Evolutionary conservation across 1,140 invertebrate species (phyloP), one percentile per base, ranked within the genome.

Genomic region (Heliothis virescens): DNA sequence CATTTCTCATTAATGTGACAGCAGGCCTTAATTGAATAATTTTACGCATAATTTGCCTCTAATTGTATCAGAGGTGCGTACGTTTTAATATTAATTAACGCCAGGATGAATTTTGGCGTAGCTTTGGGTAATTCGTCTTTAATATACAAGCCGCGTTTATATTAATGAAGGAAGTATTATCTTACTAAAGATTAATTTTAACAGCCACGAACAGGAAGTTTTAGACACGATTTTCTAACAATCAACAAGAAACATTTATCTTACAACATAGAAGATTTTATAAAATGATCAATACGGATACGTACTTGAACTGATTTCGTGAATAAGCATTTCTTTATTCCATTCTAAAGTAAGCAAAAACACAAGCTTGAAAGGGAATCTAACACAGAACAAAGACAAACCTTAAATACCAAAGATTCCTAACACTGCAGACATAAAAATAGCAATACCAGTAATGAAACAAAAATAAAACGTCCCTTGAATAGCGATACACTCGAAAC

Each of bases 401-500:
- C 21, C 34, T 29, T n/a, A 57, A 41, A 55, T 50, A 18, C 18
- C 15, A 41, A 55, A 57, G 50, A 55, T 34, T 72, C 53, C 69
- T 41, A 55, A 72, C 29, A 72, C 29, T 41, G 18, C 16, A 60
- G 48, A 60, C 18, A 48, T 41, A 41, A 60, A 60, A 74, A 74
- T 48, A 60, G 26, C 72, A 60, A 26, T 48, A 15, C 16, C 15
- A 13, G 34, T 60, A 60, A 29, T 60, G 57, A 74, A 74, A 60
- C 16, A 52, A 76, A 76, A 63, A 76, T 63, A 76, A 76, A 63
- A 76, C 21, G 59, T 13, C 18, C 26, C 34, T 63, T 76, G 34
- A 76, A 76, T 76, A 76, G 73, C 59, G 21, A 76, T 76, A 48
- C 29, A 50, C 47, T 74, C 34, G 48, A 76, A 63, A 52, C 57